A percentile compares a stretch with the other conserved stretches of the same genome.
These are phyloP conservation scores for Ennomos erosarius DNA, from an alignment of 2,888 invertebrate species.

Conservation along the genomic window DNA sequence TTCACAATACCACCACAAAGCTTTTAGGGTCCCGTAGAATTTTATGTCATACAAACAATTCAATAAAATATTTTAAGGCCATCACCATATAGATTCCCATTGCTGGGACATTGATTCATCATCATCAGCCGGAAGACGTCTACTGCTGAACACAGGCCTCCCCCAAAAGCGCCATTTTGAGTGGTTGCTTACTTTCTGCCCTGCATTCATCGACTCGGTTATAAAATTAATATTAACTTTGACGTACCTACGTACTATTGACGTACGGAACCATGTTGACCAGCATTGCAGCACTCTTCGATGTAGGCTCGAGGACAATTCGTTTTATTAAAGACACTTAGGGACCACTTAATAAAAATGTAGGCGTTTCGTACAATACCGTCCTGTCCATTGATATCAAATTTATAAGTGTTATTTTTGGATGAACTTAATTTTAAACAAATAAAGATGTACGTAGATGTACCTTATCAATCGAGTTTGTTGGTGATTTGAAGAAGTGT, in stretches of 20 bases:
- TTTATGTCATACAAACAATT: too few species aligned
- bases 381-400: constrained; percentile 50
- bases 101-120: too few species aligned
- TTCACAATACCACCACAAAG: constrained; percentile 51
- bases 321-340: constrained; percentile 81
- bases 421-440: constrained; percentile 49
- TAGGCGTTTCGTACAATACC: constrained; percentile 65
- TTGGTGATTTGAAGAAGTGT: constrained; percentile 13
- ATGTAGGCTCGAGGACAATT: constrained; percentile 58
- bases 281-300: constrained; percentile 16
- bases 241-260: too few species aligned
- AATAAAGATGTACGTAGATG: constrained; percentile 39
- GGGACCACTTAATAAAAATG: constrained; percentile 77
- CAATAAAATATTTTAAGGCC: too few species aligned
- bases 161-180: too few species aligned
- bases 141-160: too few species aligned
- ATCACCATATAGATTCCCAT: too few species aligned
- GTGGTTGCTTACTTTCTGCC: too few species aligned
- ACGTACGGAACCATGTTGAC: constrained; percentile 22
- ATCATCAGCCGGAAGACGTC: too few species aligned
- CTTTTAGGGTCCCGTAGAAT: constrained; percentile 49
- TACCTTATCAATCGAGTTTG: constrained; percentile 21
- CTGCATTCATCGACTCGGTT: too few species aligned
- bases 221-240: too few species aligned
- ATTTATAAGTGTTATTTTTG: constrained; percentile 53